Evolutionary conservation across 2,113 vertebrate species (phyloP).

Genomic region (Peromyscus leucopus): DNA sequence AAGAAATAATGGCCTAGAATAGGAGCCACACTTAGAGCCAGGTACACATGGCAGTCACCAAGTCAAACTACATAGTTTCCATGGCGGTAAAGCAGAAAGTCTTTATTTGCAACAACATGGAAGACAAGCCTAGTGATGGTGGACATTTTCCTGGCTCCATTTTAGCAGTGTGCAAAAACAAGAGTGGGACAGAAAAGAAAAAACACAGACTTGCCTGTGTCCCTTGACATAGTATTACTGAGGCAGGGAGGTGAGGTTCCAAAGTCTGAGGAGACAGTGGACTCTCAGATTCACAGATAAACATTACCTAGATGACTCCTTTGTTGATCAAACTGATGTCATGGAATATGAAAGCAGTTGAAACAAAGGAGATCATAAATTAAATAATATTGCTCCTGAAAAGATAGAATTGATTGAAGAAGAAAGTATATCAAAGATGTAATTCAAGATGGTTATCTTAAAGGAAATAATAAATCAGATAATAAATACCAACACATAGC

Average conservation of each 20-base stretch:
- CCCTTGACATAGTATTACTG: background rate
- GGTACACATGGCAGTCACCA: background rate
- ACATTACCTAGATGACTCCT: background rate
- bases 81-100: background rate
- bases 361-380: background rate
- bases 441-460: background rate
- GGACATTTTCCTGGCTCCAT: background rate
- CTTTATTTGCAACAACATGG: background rate
- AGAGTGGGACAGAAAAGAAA: background rate
- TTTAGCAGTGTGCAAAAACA: background rate
- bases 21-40: background rate
- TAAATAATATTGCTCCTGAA: background rate
- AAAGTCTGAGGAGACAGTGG: conserved; percentile 10
- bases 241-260: background rate
- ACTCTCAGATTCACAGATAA: background rate
- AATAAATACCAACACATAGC: background rate
- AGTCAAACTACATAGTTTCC: background rate
- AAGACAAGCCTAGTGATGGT: background rate
- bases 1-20: background rate
- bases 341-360: background rate
- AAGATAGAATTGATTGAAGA: background rate
- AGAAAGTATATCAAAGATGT: background rate
- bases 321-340: background rate
- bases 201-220: background rate
- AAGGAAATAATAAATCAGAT: background rate